Evolutionary conservation across 2,113 vertebrate species (phyloP).

Genomic region (Poecile atricapillus): DNA sequence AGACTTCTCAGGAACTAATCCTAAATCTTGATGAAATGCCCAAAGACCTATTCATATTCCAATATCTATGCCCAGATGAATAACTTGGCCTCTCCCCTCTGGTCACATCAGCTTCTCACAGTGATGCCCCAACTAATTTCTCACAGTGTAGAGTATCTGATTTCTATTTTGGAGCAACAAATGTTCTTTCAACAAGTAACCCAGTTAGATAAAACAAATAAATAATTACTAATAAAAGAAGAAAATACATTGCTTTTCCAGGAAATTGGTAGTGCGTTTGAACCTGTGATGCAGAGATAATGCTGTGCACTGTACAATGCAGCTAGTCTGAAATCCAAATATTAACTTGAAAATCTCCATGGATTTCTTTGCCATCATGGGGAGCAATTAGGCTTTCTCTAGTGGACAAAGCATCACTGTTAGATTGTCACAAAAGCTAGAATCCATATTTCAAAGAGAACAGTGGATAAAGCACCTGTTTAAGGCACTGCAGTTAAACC

Average conservation of each 20-base stretch:
- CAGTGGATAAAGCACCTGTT: conserved; percentile 28
- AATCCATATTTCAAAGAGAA: conserved; percentile 7
- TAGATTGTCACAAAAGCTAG: background rate
- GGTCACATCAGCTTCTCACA: background rate
- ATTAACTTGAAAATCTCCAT: conserved; percentile 50
- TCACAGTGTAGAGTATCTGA: background rate
- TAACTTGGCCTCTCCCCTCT: background rate
- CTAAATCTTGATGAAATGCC: background rate
- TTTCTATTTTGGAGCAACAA: background rate
- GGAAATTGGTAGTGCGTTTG: background rate
- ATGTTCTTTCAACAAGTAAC: background rate
- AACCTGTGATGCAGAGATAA: background rate
- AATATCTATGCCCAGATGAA: background rate
- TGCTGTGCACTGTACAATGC: background rate
- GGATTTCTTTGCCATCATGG: conserved; percentile 50
- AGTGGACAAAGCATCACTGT: conserved; percentile 1
- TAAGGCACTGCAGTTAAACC: conserved; percentile 2
- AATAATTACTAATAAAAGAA: background rate
- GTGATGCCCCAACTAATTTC: background rate
- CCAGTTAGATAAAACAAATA: background rate
- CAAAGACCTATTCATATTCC: background rate
- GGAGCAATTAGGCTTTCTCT: conserved; percentile 64
- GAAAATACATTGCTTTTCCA: background rate
- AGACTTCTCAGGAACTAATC: background rate
- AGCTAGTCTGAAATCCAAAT: conserved; percentile 27